phyloP scores from a whole-genome alignment of 2,888 invertebrate genomes.

The Lycocerus yunnanus region DNA sequence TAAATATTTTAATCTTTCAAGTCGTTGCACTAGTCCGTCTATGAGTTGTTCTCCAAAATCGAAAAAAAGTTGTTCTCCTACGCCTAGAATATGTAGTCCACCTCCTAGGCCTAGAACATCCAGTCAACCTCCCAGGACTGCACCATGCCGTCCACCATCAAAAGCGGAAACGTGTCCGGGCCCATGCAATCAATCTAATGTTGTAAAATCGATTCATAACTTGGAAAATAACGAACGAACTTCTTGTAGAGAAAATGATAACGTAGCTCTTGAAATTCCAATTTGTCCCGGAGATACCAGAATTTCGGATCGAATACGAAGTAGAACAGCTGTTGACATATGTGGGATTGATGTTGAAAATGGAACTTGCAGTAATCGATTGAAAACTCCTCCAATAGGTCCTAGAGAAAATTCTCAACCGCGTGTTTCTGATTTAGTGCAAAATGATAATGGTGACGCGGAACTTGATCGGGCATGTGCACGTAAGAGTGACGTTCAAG shows the following conservation, averaged over 20 bases:
- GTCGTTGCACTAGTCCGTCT: slow-evolving; percentile 10
- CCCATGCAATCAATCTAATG: not conserved
- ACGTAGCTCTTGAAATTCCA: not conserved
- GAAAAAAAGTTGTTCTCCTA: slow-evolving; percentile 7
- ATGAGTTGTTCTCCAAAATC: not conserved
- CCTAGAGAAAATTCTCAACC: not conserved
- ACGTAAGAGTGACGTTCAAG: not conserved
- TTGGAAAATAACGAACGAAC: not conserved
- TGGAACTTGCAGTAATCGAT: not conserved
- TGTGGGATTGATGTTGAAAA: not conserved
- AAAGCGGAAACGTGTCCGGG: not conserved
- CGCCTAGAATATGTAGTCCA: not conserved
- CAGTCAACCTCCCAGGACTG: not conserved
- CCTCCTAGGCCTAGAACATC: not conserved
- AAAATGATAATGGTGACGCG: not conserved
- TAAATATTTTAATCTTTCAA: slow-evolving; percentile 3
- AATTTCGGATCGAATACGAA: slow-evolving; percentile 48
- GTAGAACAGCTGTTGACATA: slow-evolving; percentile 30
- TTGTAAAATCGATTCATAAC: not conserved
- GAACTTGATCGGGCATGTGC: not conserved
- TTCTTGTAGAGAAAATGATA: not conserved
- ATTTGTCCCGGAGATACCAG: slow-evolving; percentile 41
- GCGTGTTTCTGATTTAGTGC: not conserved
- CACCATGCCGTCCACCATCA: not conserved
- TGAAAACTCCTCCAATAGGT: not conserved